A percentile compares a stretch with the other conserved stretches of the same genome.
Conservation (phyloP, 2,797 vertebrate species). For the Fistularia commersonii region DNA sequence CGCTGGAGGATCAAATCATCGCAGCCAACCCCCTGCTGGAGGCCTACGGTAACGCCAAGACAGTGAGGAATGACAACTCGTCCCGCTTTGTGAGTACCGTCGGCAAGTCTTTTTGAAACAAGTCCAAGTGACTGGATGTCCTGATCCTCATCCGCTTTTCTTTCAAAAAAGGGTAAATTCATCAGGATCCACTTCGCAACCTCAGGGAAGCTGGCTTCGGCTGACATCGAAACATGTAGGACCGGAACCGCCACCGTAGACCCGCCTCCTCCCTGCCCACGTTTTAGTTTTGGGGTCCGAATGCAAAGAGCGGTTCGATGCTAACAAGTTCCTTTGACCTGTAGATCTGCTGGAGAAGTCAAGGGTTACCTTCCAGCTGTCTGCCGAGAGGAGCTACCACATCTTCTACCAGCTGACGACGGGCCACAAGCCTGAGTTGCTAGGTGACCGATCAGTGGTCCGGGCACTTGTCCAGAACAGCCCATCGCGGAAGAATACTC, state of each 20-base stretch:
- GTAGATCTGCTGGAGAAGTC: conserved; percentile 90
- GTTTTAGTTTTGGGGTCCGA: no score
- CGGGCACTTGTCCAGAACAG: no score
- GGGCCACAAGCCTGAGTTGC: conserved; percentile 83
- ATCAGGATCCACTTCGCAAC: conserved; percentile 89
- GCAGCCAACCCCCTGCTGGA: conserved; percentile 80
- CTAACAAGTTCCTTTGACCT: no score
- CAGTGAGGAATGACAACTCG: conserved; percentile 86
- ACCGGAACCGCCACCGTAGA: no score
- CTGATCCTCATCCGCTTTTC: no score
- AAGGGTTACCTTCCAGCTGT: conserved; percentile 86
- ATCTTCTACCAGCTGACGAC: conserved; percentile 89
- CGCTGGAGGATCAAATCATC: conserved; percentile 76
- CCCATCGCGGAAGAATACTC: no score
- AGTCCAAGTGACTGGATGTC: no score
- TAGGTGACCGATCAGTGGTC: conserved; percentile 62
- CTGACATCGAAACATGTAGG: conserved; percentile 93
- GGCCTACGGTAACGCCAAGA: conserved; percentile 85
- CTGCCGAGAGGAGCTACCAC: conserved; percentile 85
- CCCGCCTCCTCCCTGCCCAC: neutral
- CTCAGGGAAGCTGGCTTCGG: conserved; percentile 87
- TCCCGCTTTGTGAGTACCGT: conserved; percentile 83
- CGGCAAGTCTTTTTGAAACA: neutral
- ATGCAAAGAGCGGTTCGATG: no score
- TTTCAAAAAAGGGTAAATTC: conserved; percentile 91